Evolutionary conservation across 1,140 invertebrate species (phyloP).

Genomic region (Zelostemma sp.): DNA sequence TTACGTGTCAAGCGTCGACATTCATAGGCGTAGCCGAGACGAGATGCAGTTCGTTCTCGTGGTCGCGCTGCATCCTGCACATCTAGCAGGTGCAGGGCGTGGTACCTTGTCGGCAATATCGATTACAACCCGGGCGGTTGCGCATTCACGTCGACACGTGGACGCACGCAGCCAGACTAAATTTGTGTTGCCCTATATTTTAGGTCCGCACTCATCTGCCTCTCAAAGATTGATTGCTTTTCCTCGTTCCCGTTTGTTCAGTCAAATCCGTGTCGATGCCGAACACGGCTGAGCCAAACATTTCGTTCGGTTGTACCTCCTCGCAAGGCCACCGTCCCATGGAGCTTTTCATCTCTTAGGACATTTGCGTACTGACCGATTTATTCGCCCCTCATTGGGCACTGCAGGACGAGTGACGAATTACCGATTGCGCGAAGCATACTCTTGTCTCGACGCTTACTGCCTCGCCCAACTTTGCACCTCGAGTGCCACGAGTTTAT

Average conservation of each 20-base stretch:
- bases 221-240: constrained; percentile 70
- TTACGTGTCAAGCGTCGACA: constrained; percentile 16
- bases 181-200: constrained; percentile 71
- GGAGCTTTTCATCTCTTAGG: not conserved
- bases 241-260: constrained; percentile 38
- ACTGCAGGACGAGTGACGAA: not conserved
- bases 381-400: not conserved
- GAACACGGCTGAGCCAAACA: constrained; percentile 12
- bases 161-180: constrained; percentile 61
- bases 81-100: constrained; percentile 69
- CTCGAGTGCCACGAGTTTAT: constrained; percentile 19
- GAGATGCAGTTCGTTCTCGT: constrained; percentile 47
- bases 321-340: not conserved
- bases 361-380: not conserved
- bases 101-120: constrained; percentile 70
- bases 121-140: constrained; percentile 70
- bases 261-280: constrained; percentile 20
- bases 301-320: not conserved
- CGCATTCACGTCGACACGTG: constrained; percentile 69
- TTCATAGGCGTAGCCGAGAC: constrained; percentile 47
- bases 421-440: not conserved
- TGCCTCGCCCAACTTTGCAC: constrained; percentile 31
- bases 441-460: not conserved
- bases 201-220: constrained; percentile 68
- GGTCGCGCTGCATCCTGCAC: constrained; percentile 65